phyloP scores from a whole-genome alignment of 1,140 invertebrate species.

The Drosophila arizonae region DNA sequence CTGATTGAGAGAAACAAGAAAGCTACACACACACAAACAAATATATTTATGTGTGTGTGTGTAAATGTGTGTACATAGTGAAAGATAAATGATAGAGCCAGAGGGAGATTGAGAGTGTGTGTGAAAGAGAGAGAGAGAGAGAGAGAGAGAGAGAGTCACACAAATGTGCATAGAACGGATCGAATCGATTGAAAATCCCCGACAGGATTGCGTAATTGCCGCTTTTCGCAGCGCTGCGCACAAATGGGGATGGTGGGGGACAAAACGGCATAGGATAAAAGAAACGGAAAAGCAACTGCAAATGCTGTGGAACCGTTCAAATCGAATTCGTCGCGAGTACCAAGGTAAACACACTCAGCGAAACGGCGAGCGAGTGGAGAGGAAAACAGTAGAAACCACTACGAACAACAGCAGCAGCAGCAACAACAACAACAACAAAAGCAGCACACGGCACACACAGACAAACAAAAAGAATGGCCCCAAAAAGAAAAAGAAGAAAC shows the following conservation, averaged over 20 bases:
- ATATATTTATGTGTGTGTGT: no score
- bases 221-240: not conserved
- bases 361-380: slow-evolving; percentile 1
- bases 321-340: slow-evolving; percentile 42
- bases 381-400: slow-evolving; percentile 23
- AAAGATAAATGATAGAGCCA: not conserved
- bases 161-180: slow-evolving; percentile 20
- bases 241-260: not conserved
- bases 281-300: slow-evolving; percentile 11
- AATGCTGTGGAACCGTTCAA: slow-evolving; percentile 27
- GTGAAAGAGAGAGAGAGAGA: not conserved
- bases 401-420: slow-evolving; percentile 7
- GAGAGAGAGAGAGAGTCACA: not conserved
- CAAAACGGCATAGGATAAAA: slow-evolving; percentile 2
- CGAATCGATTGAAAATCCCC: slow-evolving; percentile 26
- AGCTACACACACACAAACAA: not conserved
- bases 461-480: slow-evolving; percentile 46
- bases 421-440: slow-evolving; percentile 15
- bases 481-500: slow-evolving; percentile 54
- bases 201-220: slow-evolving; percentile 28
- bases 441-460: slow-evolving; percentile 11
- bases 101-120: no score
- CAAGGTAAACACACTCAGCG: slow-evolving; percentile 42
- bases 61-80: not conserved
- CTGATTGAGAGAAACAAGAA: slow-evolving; percentile 27